Conservation (phyloP, 1,140 invertebrate genomes). For the Mamestra configurata region DNA sequence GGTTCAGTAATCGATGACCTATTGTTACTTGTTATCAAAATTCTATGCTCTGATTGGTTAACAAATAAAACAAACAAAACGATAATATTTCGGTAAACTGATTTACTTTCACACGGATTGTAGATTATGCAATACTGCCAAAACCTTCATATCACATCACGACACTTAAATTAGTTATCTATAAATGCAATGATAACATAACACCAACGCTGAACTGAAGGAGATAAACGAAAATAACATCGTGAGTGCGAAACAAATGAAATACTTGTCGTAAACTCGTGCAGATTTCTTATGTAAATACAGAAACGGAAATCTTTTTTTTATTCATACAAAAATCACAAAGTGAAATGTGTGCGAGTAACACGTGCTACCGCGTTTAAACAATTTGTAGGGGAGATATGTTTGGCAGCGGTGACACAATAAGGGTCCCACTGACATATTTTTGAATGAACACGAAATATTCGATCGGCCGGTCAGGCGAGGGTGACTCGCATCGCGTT, state of each 20-base stretch:
- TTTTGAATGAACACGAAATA: slow-evolving; percentile 64
- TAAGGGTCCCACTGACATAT: slow-evolving; percentile 67
- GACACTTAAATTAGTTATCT: slow-evolving; percentile 31
- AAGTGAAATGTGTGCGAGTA: slow-evolving; percentile 33
- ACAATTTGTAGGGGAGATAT: slow-evolving; percentile 56
- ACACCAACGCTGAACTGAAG: neutral
- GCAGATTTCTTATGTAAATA: slow-evolving; percentile 29
- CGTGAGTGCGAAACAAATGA: neutral
- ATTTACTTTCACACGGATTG: slow-evolving; percentile 4
- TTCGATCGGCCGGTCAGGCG: slow-evolving; percentile 46
- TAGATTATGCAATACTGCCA: neutral
- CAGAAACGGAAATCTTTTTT: slow-evolving; percentile 17
- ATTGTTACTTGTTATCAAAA: too few relatives aligned
- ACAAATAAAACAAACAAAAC: neutral
- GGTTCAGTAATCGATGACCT: too few relatives aligned
- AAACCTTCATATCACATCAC: slow-evolving; percentile 1
- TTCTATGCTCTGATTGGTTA: too few relatives aligned
- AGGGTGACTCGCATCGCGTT: slow-evolving; percentile 30
- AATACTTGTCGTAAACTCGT: slow-evolving; percentile 2
- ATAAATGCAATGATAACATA: slow-evolving; percentile 25
- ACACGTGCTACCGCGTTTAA: slow-evolving; percentile 51
- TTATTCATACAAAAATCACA: slow-evolving; percentile 36
- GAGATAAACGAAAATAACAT: slow-evolving; percentile 17
- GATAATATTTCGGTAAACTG: neutral
- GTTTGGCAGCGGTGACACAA: slow-evolving; percentile 56